A percentile compares a stretch with the other conserved stretches of the same genome.
Evolutionary conservation across 1,140 invertebrate species (phyloP).

Genomic region (Drosophila tropicalis): DNA sequence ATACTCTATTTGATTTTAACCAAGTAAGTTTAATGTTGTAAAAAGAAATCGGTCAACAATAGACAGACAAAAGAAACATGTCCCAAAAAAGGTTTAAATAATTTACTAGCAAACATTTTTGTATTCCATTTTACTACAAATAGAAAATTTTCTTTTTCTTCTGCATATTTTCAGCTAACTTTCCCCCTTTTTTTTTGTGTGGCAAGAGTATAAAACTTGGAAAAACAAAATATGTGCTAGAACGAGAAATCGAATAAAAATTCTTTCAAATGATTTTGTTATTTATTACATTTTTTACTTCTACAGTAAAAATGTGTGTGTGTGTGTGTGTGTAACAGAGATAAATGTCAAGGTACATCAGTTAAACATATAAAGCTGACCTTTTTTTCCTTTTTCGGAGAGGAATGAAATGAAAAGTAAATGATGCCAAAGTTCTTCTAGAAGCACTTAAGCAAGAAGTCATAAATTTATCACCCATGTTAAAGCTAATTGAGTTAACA

Average conservation of each 20-base stretch:
- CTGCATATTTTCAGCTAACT: not conserved
- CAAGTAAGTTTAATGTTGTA: too few species aligned
- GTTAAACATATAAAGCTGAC: conserved; percentile 48
- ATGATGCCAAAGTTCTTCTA: conserved; percentile 26
- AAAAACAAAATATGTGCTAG: conserved; percentile 24
- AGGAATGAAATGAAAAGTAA: not conserved
- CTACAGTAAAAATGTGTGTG: conserved; percentile 7
- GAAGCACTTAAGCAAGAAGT: conserved; percentile 43
- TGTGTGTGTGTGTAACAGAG: conserved; percentile 17
- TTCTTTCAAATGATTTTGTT: conserved; percentile 48
- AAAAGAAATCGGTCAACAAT: too few species aligned
- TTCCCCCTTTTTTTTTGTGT: not conserved
- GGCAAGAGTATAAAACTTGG: conserved; percentile 20
- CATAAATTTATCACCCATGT: conserved; percentile 53
- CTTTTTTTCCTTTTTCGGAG: conserved; percentile 21
- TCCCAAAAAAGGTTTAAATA: too few species aligned
- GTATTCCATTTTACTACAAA: too few species aligned
- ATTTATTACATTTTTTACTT: conserved; percentile 41
- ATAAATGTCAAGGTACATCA: conserved; percentile 65
- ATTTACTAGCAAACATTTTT: too few species aligned
- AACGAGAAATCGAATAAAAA: conserved; percentile 29
- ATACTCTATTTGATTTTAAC: conserved; percentile 15
- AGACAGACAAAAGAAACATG: too few species aligned
- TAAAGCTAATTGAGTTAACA: conserved; percentile 68
- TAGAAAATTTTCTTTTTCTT: not conserved